Percentiles rank a stretch among this genome's conserved stretches.
phyloP scores from a whole-genome alignment of 2,797 vertebrate genomes.

The Pelochelys cantorii region DNA sequence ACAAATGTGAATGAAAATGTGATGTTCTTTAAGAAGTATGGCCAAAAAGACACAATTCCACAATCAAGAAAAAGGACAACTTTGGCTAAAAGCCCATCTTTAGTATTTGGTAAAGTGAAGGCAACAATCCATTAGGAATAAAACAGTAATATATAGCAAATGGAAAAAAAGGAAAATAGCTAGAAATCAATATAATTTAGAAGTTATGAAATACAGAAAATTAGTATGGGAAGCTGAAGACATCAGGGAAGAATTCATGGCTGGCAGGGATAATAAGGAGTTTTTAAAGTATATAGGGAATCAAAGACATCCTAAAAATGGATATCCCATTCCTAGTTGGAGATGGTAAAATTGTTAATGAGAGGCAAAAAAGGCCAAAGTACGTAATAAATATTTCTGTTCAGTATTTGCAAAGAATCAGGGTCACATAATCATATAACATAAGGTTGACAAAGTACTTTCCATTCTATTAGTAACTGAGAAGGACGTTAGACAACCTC shows the following conservation, averaged over 20 bases:
- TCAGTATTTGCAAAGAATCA: neutral
- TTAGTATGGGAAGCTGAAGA: slow-evolving; percentile 15
- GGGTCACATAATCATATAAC: neutral
- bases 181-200: slow-evolving; percentile 45
- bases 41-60: slow-evolving; percentile 10
- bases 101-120: slow-evolving; percentile 53
- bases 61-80: slow-evolving; percentile 50
- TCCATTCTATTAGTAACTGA: slow-evolving; percentile 17
- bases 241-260: slow-evolving; percentile 15
- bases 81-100: slow-evolving; percentile 59
- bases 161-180: slow-evolving; percentile 1
- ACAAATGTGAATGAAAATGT: slow-evolving; percentile 53
- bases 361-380: neutral
- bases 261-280: neutral
- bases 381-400: neutral
- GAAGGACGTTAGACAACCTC: slow-evolving; percentile 10
- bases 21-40: slow-evolving; percentile 28
- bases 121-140: slow-evolving; percentile 53
- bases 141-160: slow-evolving; percentile 22
- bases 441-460: neutral
- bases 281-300: slow-evolving; percentile 3
- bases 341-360: neutral
- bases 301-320: neutral
- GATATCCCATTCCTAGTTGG: neutral
- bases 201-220: slow-evolving; percentile 16